Percentiles rank a stretch among this genome's conserved stretches.
phyloP scores from a whole-genome alignment of 1,140 invertebrate genomes.

The Anastrepha obliqua region DNA sequence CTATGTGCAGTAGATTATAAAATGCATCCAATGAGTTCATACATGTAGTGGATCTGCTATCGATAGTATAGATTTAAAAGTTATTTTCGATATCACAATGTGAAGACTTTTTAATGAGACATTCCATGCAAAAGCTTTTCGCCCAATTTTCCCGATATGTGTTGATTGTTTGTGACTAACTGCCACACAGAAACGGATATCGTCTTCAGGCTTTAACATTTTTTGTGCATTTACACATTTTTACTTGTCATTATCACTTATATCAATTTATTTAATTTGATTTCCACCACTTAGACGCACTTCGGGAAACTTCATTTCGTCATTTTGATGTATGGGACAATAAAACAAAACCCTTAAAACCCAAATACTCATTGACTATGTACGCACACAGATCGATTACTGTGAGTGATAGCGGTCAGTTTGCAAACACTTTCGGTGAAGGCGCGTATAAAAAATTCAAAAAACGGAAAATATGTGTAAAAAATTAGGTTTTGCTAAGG shows the following conservation, averaged over 20 bases:
- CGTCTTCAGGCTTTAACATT: not conserved
- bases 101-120: not conserved
- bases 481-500: not conserved
- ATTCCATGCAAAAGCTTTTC: not conserved
- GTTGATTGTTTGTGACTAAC: too few relatives aligned
- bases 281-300: slow-evolving; percentile 68
- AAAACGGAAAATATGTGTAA: not conserved
- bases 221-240: not conserved
- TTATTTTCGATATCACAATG: not conserved
- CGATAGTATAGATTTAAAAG: slow-evolving; percentile 10
- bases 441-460: not conserved
- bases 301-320: slow-evolving; percentile 70
- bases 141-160: not conserved
- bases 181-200: too few relatives aligned
- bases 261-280: slow-evolving; percentile 73
- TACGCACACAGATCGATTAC: not conserved
- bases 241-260: slow-evolving; percentile 71
- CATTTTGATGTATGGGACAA: slow-evolving; percentile 66
- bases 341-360: slow-evolving; percentile 62
- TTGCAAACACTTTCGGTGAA: not conserved
- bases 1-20: not conserved
- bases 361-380: not conserved
- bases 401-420: not conserved
- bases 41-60: not conserved
- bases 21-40: not conserved